phyloP scores from a whole-genome alignment of 2,888 invertebrate genomes.

The Folsomia candida region DNA sequence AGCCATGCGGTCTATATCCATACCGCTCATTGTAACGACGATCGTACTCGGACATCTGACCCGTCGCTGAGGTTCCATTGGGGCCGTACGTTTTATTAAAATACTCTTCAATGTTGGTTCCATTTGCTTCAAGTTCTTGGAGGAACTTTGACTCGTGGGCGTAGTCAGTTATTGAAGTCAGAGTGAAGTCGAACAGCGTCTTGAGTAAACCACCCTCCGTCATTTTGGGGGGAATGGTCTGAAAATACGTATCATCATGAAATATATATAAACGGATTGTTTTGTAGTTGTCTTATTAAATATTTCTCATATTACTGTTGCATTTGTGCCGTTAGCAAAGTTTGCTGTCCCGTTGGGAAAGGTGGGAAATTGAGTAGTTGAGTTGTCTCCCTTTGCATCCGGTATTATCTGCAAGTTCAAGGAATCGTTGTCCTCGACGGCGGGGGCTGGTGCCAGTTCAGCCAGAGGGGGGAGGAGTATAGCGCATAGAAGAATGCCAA shows the following conservation, averaged over 20 bases:
- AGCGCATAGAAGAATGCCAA: too few species aligned
- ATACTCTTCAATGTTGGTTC: slow-evolving; percentile 43
- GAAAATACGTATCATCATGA: neutral
- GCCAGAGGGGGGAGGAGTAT: too few species aligned
- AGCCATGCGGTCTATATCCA: slow-evolving; percentile 16
- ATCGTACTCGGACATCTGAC: slow-evolving; percentile 28
- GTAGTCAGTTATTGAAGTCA: slow-evolving; percentile 42
- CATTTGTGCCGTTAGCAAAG: neutral
- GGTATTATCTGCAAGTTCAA: too few species aligned
- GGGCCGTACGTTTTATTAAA: slow-evolving; percentile 35
- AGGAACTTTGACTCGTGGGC: slow-evolving; percentile 43
- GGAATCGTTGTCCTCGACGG: too few species aligned
- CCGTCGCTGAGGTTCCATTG: slow-evolving; percentile 31
- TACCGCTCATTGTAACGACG: slow-evolving; percentile 31
- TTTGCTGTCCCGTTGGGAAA: too few species aligned
- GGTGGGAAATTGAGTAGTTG: too few species aligned
- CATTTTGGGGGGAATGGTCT: slow-evolving; percentile 34
- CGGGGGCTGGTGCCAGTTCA: too few species aligned
- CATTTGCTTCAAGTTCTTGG: slow-evolving; percentile 44
- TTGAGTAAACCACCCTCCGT: slow-evolving; percentile 43
- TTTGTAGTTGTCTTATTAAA: neutral
- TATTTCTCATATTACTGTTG: too few species aligned
- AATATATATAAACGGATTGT: neutral
- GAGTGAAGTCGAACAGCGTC: slow-evolving; percentile 38
- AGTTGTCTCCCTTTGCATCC: too few species aligned